Conservation (phyloP, 2,797 vertebrate genomes). For the Typhlichthys subterraneus region DNA sequence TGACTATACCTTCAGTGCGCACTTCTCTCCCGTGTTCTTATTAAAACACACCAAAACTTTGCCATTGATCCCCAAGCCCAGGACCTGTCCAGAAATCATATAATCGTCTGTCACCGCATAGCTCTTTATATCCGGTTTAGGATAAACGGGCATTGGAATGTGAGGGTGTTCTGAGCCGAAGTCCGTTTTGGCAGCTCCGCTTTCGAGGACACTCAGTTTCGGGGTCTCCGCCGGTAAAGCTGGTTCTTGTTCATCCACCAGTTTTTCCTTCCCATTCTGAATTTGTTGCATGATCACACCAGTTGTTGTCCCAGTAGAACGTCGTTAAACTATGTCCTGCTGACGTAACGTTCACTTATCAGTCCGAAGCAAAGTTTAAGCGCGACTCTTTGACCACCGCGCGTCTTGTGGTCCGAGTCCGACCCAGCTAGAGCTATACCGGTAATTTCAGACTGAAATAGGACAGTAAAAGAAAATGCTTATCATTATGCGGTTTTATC, state of each 20-base stretch:
- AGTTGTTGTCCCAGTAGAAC: slow-evolving; percentile 3
- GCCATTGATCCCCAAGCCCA: slow-evolving; percentile 96
- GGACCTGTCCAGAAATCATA: slow-evolving; percentile 90
- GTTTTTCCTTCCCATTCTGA: slow-evolving; percentile 64
- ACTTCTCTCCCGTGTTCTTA: slow-evolving; percentile 89
- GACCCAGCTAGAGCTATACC: too few species aligned
- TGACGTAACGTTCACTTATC: background rate
- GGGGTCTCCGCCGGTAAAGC: slow-evolving; percentile 31
- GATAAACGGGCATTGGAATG: slow-evolving; percentile 66
- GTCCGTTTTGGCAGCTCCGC: slow-evolving; percentile 11
- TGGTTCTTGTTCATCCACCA: slow-evolving; percentile 45
- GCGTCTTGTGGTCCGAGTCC: too few species aligned
- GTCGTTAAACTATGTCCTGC: slow-evolving; percentile 1
- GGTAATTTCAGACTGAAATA: too few species aligned
- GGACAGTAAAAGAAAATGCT: too few species aligned
- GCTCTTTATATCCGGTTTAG: slow-evolving; percentile 89
- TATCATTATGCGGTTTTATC: too few species aligned
- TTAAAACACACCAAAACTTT: slow-evolving; percentile 94
- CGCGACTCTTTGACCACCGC: too few species aligned
- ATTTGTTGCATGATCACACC: slow-evolving; percentile 75
- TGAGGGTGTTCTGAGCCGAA: slow-evolving; percentile 43
- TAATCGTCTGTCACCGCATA: slow-evolving; percentile 96
- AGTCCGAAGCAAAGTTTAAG: background rate
- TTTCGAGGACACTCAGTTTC: slow-evolving; percentile 5
- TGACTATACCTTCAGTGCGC: slow-evolving; percentile 89